Percentiles rank a stretch among this genome's conserved stretches.
These are phyloP conservation scores for Coranthus polyacanthus DNA, from an alignment of 2,797 vertebrate species.

Conservation along the genomic window DNA sequence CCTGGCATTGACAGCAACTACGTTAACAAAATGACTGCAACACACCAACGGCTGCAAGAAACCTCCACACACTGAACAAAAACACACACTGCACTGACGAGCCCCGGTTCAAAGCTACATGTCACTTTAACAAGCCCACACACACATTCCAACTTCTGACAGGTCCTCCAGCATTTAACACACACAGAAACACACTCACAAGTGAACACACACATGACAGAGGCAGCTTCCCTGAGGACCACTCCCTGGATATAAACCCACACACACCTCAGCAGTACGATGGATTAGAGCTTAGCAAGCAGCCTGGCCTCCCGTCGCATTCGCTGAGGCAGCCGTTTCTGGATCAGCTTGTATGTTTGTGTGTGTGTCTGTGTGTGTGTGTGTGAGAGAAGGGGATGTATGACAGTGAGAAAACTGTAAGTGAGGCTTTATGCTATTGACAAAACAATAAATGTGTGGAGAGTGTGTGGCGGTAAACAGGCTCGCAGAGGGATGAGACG, in stretches of 20 bases:
- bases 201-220: too few relatives aligned
- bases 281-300: constrained; percentile 49
- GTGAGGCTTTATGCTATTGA: constrained; percentile 52
- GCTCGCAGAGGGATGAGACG: not conserved
- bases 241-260: constrained; percentile 12
- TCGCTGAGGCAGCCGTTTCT: constrained; percentile 66
- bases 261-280: constrained; percentile 39
- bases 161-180: constrained; percentile 1
- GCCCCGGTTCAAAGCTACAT: not conserved
- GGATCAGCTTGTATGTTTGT: constrained; percentile 19
- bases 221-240: constrained; percentile 37
- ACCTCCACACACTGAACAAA: not conserved
- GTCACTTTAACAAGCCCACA: too few relatives aligned
- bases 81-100: not conserved
- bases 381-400: constrained; percentile 24
- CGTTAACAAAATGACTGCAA: constrained; percentile 29
- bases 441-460: constrained; percentile 51
- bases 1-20: constrained; percentile 4
- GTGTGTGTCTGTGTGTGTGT: constrained; percentile 5
- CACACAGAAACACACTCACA: constrained; percentile 11
- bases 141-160: not conserved
- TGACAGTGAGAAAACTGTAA: constrained; percentile 25
- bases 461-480: constrained; percentile 10
- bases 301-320: constrained; percentile 7
- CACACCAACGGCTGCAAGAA: constrained; percentile 12